Evolutionary conservation across 2,113 vertebrate genomes (phyloP).

Genomic region (Prinia subflava): DNA sequence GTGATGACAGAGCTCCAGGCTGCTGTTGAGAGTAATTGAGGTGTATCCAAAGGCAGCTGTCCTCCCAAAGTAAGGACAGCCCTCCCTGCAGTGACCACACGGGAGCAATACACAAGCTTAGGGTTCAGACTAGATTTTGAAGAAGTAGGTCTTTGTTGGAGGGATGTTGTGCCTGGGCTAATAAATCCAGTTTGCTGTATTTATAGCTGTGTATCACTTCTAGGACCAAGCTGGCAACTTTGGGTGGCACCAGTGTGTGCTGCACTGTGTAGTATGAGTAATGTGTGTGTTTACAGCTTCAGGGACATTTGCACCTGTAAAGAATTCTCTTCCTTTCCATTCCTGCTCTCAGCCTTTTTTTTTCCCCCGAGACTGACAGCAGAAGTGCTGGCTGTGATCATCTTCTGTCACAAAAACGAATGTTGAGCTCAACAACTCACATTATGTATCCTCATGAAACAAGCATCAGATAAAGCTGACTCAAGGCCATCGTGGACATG

Average conservation of each 20-base stretch:
- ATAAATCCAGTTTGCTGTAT: not conserved
- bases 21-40: not conserved
- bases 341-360: not conserved
- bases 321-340: not conserved
- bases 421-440: not conserved
- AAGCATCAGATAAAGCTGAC: not conserved
- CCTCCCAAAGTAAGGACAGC: not conserved
- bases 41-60: not conserved
- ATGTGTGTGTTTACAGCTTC: not conserved
- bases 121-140: not conserved
- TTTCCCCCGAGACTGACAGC: not conserved
- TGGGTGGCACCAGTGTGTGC: not conserved
- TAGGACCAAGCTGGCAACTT: not conserved
- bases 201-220: accelerated
- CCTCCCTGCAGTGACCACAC: not conserved
- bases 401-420: not conserved
- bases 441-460: not conserved
- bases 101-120: not conserved
- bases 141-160: not conserved
- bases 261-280: not conserved
- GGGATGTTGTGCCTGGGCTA: not conserved
- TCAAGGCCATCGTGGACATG: not conserved
- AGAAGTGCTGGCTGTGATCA: not conserved
- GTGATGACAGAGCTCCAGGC: not conserved
- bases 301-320: not conserved